Conservation (phyloP, 2,113 vertebrate genomes). For the Nibea coibor region DNA sequence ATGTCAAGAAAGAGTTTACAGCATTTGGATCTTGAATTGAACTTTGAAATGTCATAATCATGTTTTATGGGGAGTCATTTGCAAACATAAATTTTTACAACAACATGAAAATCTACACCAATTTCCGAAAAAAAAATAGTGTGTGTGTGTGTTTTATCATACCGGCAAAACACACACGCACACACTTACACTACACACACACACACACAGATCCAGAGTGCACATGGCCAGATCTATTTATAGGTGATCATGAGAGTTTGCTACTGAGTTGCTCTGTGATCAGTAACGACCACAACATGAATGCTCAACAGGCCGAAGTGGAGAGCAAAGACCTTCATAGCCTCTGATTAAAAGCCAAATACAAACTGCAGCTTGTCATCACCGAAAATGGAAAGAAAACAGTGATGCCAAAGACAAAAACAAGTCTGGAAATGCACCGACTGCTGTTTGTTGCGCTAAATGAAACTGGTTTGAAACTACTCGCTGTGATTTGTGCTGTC, state of each 20-base stretch:
- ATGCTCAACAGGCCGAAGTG: background rate
- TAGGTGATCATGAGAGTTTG: slow-evolving; percentile 30
- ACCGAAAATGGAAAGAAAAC: background rate
- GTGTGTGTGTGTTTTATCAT: no score
- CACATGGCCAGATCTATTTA: slow-evolving; percentile 39
- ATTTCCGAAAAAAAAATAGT: background rate
- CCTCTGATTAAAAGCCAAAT: background rate
- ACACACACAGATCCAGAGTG: background rate
- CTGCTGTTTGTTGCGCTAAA: background rate
- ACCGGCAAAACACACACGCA: background rate
- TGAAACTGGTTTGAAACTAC: background rate
- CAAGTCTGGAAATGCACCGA: background rate
- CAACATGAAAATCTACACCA: background rate
- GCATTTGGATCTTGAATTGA: background rate
- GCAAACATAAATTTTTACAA: background rate
- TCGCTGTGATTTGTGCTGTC: background rate
- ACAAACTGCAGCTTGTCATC: background rate
- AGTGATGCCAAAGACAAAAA: background rate
- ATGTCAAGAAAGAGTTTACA: background rate
- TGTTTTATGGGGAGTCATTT: background rate
- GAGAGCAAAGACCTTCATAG: background rate
- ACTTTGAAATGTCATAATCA: background rate
- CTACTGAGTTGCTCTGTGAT: slow-evolving; percentile 49
- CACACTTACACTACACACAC: background rate
- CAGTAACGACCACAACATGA: slow-evolving; percentile 31